Base-by-base conservation (phyloP, 2,797 vertebrate genomes). In the Acridotheres tristis region DNA sequence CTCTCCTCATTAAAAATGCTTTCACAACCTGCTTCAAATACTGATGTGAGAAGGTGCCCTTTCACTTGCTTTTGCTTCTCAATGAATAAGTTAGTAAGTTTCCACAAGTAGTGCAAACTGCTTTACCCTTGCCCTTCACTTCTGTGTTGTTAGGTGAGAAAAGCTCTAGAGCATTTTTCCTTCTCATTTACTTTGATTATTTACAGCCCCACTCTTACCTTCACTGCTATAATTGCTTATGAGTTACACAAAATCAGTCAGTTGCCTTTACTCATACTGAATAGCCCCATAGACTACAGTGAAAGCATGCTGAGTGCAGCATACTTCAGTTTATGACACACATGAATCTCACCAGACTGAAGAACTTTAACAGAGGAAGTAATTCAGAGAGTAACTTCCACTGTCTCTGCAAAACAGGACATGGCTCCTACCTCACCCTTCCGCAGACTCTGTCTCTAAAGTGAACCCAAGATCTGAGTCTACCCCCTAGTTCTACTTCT, bases 61-160 rank as follows among this genome's bases (percentile, higher is more conserved):
- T 95, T 94, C 74, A 53, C 71, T 91, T 78, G 51, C 76, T 90
- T 93, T 86, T 79, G 32, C 76, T 91, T 94, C 74, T 81, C 71
- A 7, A 55, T 91, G 63, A 96, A 81, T 90, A 96, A 97, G 94
- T 97, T 95, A 93, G 25, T 71, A 82, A 76, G 57, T 90, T 94
- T 94, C 67, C 34, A 78, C 55, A 89, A 68, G 68, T 48, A 85
- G 47, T 27, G 30, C 26, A 74, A 89, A 89, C 65, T 80, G 57
- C 75, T 93, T 91, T 95, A 91, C 47, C 43, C 65, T 91, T 83
- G 72, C 43, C 81, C 72, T 94, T 92, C 90, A 66, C 22, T 89
- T 85, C 57, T 69, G 8, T 66, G 34, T 40, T 77, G 45, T 72
- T 88, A 91, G 68, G 75, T 72, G 81, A 85, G 79, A 75, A 90